These are phyloP conservation scores for Sycobia sp. DNA, from an alignment of 1,140 invertebrate genomes.

Conservation along the genomic window DNA sequence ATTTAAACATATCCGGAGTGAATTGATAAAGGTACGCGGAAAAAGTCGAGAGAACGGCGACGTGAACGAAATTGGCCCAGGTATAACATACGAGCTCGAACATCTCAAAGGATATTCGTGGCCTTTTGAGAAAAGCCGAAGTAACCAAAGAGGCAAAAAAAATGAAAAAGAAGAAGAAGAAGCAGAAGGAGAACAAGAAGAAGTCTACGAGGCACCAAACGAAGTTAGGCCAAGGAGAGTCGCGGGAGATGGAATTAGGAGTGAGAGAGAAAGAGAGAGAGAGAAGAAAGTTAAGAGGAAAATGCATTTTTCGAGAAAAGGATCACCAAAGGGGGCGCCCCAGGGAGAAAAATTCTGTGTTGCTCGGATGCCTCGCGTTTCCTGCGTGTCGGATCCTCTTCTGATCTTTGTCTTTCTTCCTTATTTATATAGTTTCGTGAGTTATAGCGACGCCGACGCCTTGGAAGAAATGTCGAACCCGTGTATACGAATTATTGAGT, in stretches of 20 bases:
- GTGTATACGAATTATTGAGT: background rate
- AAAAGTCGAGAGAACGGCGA: no score
- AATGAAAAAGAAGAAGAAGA: background rate
- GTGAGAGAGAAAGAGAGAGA: conserved; percentile 18
- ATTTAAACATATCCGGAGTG: no score
- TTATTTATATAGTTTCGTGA: background rate
- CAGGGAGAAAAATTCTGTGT: conserved; percentile 9
- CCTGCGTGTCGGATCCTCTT: conserved; percentile 17
- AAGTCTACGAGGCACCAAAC: conserved; percentile 43
- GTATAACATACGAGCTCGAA: no score
- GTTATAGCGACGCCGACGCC: background rate
- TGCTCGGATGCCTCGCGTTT: conserved; percentile 11
- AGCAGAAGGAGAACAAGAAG: background rate
- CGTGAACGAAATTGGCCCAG: no score
- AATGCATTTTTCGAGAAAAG: conserved; percentile 12
- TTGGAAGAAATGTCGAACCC: background rate
- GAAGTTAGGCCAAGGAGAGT: conserved; percentile 49
- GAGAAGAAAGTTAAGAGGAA: conserved; percentile 16
- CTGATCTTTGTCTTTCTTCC: background rate
- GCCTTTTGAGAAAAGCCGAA: no score
- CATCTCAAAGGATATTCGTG: no score
- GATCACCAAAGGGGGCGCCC: no score
- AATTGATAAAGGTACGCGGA: no score
- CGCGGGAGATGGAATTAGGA: no score
- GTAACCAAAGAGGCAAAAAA: no score